Evolutionary conservation across 1,140 invertebrate genomes (phyloP).

Genomic region (Andrena cerasifolii): DNA sequence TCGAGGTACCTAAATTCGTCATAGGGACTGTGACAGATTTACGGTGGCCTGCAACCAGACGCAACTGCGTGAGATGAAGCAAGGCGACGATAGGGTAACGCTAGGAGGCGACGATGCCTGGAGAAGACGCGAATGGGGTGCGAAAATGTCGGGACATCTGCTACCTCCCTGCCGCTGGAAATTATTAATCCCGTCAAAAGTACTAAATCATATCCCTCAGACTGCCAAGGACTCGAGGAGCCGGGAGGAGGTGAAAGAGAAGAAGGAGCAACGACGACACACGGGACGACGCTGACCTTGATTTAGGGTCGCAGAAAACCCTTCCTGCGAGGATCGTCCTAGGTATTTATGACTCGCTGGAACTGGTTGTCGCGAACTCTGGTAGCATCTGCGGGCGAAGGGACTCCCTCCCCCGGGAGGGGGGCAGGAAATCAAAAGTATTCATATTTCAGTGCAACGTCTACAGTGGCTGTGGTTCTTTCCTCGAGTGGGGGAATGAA

Average conservation of each 20-base stretch:
- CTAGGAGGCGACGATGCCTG: slow-evolving; percentile 25
- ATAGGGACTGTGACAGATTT: slow-evolving; percentile 58
- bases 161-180: slow-evolving; percentile 67
- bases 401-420: slow-evolving; percentile 8
- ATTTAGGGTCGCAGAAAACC: slow-evolving; percentile 72
- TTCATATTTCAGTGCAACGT: slow-evolving; percentile 23
- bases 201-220: slow-evolving; percentile 73
- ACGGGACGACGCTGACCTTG: slow-evolving; percentile 66
- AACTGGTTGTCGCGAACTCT: slow-evolving; percentile 42
- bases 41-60: not conserved
- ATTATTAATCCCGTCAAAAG: slow-evolving; percentile 79
- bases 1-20: slow-evolving; percentile 44
- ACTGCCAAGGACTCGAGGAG: slow-evolving; percentile 12
- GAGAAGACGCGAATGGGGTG: slow-evolving; percentile 51
- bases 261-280: slow-evolving; percentile 44
- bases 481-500: not conserved
- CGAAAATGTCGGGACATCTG: slow-evolving; percentile 77
- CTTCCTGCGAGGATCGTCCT: slow-evolving; percentile 47
- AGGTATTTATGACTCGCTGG: slow-evolving; percentile 57
- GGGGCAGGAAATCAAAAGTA: slow-evolving; percentile 45
- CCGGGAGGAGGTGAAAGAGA: slow-evolving; percentile 6
- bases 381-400: slow-evolving; percentile 43
- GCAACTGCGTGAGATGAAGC: slow-evolving; percentile 7
- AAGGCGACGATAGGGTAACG: not conserved
- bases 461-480: not conserved